Percentiles rank a stretch among this genome's conserved stretches.
phyloP scores from a whole-genome alignment of 2,113 vertebrate genomes.

The Carassius auratus region DNA sequence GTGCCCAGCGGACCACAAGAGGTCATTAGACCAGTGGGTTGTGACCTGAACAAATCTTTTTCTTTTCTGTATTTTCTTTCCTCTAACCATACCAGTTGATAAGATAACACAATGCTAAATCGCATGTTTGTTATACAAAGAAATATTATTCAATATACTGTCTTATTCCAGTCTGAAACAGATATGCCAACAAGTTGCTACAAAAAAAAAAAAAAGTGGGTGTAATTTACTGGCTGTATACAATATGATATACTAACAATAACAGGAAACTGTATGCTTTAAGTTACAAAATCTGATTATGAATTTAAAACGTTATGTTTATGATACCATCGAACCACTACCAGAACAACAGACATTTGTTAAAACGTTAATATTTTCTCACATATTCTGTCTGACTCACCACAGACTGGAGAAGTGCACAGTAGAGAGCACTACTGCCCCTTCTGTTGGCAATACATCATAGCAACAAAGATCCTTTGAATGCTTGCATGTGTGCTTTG shows the following conservation, averaged over 20 bases:
- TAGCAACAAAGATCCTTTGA: neutral
- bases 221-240: neutral
- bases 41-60: constrained; percentile 27
- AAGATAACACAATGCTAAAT: neutral
- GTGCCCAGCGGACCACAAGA: neutral
- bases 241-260: neutral
- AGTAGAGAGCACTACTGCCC: constrained; percentile 46
- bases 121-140: neutral
- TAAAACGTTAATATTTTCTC: neutral
- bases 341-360: neutral
- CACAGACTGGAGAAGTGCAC: neutral
- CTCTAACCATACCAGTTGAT: neutral
- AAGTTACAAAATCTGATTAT: neutral
- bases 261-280: neutral
- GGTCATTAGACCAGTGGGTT: constrained; percentile 11
- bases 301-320: neutral
- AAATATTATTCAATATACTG: neutral
- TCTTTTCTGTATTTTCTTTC: constrained; percentile 3
- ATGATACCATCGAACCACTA: neutral
- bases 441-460: constrained; percentile 22
- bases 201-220: neutral
- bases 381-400: neutral
- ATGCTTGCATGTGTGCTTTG: neutral
- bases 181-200: neutral
- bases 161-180: neutral